These are phyloP conservation scores for Xestia ashworthii DNA, from an alignment of 2,888 invertebrate species.

Conservation along the genomic window DNA sequence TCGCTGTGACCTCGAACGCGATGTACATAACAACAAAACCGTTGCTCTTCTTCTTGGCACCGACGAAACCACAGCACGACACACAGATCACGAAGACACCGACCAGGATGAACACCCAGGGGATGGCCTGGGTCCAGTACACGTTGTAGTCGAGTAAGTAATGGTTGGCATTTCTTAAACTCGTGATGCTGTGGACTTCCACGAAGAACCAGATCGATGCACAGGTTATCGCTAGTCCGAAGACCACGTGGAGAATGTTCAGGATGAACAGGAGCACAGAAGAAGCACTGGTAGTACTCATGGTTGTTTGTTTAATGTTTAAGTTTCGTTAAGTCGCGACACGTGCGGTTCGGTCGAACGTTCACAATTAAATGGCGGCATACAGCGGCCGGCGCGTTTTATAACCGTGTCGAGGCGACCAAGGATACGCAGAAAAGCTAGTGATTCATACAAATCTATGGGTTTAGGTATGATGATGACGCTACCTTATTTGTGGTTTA, in stretches of 20 bases:
- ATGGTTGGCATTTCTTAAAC: conserved; percentile 82
- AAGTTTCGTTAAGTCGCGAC: conserved; percentile 40
- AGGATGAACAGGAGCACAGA: conserved; percentile 74
- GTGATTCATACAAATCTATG: conserved; percentile 56
- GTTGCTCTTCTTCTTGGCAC: conserved; percentile 78
- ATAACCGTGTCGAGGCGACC: conserved; percentile 67
- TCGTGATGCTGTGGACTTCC: conserved; percentile 79
- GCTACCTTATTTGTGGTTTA: conserved; percentile 30
- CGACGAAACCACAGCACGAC: conserved; percentile 81
- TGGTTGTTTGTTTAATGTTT: conserved; percentile 53
- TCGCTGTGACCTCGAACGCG: conserved; percentile 73
- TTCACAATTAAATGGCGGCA: conserved; percentile 80
- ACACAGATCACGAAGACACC: conserved; percentile 79
- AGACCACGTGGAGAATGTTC: conserved; percentile 77
- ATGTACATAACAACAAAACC: conserved; percentile 77
- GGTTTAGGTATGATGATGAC: conserved; percentile 31
- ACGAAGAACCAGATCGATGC: conserved; percentile 84
- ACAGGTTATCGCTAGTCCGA: conserved; percentile 78
- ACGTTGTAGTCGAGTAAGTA: conserved; percentile 85
- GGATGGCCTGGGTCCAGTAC: conserved; percentile 87
- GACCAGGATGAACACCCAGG: conserved; percentile 84
- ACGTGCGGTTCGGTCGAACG: conserved; percentile 61
- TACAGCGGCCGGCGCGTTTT: conserved; percentile 64
- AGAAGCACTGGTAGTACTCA: conserved; percentile 68
- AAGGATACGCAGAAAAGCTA: conserved; percentile 54